Conservation (phyloP, 2,797 vertebrate species). For the Pagetopsis macropterus region DNA sequence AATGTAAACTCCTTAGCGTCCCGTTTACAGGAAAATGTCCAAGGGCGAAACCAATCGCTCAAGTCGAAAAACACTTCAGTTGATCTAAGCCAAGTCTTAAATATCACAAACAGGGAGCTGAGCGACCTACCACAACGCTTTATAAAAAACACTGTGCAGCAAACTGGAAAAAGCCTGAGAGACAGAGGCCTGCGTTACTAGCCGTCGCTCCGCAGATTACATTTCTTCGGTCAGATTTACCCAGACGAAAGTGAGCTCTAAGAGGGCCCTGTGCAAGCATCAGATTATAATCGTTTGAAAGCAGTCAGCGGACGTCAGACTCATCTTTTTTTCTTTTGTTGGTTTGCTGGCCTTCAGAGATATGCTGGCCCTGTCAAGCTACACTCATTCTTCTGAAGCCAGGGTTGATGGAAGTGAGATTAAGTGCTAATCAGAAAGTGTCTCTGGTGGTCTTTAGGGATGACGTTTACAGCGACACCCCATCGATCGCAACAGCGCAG, state of each 20-base stretch:
- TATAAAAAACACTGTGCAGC: slow-evolving; percentile 76
- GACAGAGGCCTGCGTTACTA: slow-evolving; percentile 69
- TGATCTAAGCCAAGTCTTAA: slow-evolving; percentile 81
- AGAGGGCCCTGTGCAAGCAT: slow-evolving; percentile 70
- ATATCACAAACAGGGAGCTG: slow-evolving; percentile 77
- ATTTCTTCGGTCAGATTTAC: slow-evolving; percentile 70
- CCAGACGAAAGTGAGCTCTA: slow-evolving; percentile 64
- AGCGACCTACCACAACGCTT: slow-evolving; percentile 81
- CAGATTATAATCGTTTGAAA: slow-evolving; percentile 75
- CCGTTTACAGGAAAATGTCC: slow-evolving; percentile 84
- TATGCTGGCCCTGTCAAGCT: slow-evolving; percentile 50
- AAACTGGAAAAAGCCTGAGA: slow-evolving; percentile 73
- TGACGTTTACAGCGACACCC: slow-evolving; percentile 62
- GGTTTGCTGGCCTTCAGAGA: slow-evolving; percentile 36
- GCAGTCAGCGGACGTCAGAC: slow-evolving; percentile 65
- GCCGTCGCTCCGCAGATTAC: slow-evolving; percentile 68
- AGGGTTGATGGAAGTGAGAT: slow-evolving; percentile 63
- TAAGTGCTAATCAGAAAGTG: slow-evolving; percentile 71
- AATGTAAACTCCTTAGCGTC: slow-evolving; percentile 78
- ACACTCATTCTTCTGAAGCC: slow-evolving; percentile 21
- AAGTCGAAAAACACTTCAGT: slow-evolving; percentile 76
- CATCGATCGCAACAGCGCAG: slow-evolving; percentile 65
- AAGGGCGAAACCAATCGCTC: slow-evolving; percentile 75
- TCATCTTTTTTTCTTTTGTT: slow-evolving; percentile 57
- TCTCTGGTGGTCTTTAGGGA: slow-evolving; percentile 66